These are phyloP conservation scores for Panulirus ornatus DNA, from an alignment of 1,140 invertebrate species.

Conservation along the genomic window DNA sequence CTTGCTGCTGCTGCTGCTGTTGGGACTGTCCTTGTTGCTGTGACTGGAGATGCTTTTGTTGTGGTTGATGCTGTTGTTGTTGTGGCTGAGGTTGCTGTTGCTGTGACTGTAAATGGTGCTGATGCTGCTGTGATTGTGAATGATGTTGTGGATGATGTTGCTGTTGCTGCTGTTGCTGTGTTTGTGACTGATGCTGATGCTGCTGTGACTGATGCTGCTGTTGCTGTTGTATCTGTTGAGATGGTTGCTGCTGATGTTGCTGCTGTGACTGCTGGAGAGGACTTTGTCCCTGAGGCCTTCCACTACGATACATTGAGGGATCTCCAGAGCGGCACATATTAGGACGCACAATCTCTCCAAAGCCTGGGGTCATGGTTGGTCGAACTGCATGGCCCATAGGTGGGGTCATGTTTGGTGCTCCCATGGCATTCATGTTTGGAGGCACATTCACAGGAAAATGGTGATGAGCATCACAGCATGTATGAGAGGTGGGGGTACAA, in stretches of 20 bases:
- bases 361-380: constrained; percentile 52
- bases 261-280: constrained; percentile 46
- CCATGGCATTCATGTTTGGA: constrained; percentile 58
- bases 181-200: not conserved
- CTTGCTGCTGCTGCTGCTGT: constrained; percentile 25
- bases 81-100: constrained; percentile 29
- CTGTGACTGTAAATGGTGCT: constrained; percentile 25
- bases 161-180: constrained; percentile 19
- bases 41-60: not conserved
- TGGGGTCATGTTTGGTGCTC: constrained; percentile 51
- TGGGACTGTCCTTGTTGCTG: constrained; percentile 24
- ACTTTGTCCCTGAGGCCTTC: constrained; percentile 46
- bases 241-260: constrained; percentile 38
- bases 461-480: constrained; percentile 58
- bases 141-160: constrained; percentile 9
- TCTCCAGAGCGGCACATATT: constrained; percentile 62
- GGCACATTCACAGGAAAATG: constrained; percentile 55
- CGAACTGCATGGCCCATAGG: constrained; percentile 28
- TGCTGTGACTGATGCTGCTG: not conserved
- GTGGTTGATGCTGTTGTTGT: constrained; percentile 6
- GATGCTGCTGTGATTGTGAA: constrained; percentile 10
- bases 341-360: constrained; percentile 58
- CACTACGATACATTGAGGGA: constrained; percentile 62
- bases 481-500: constrained; percentile 46
- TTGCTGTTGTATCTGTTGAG: constrained; percentile 12